These are phyloP conservation scores for Chrysaora quinquecirrha DNA, from an alignment of 30 jellyfish, hydroid and myxozoan genomes.

Conservation along the genomic window DNA sequence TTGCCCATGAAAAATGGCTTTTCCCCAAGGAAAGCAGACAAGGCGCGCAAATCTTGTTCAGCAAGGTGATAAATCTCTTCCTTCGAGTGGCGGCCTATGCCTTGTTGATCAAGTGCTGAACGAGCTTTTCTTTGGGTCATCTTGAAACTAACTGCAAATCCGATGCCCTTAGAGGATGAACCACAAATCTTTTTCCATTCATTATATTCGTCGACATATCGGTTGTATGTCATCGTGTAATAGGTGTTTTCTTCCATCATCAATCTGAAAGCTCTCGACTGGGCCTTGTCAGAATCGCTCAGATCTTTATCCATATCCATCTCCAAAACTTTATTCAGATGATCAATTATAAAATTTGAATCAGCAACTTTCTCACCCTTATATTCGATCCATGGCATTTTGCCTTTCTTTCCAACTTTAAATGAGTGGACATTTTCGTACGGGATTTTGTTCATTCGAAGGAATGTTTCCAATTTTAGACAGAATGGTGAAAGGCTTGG, in stretches of 20 bases:
- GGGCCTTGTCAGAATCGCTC: conserved; percentile 78
- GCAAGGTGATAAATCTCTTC: conserved; percentile 92
- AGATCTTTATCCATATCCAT: conserved; percentile 81
- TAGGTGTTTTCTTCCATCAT: conserved; percentile 86
- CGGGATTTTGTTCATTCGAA: conserved; percentile 93
- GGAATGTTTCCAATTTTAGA: conserved; percentile 90
- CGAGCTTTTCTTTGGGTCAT: conserved; percentile 86
- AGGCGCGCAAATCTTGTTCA: conserved; percentile 85
- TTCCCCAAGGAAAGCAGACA: conserved; percentile 86
- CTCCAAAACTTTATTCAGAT: conserved; percentile 79
- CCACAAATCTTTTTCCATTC: conserved; percentile 81
- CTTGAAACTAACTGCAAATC: conserved; percentile 74
- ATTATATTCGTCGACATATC: conserved; percentile 75
- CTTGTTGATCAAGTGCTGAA: conserved; percentile 82
- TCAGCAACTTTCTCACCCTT: conserved; percentile 91
- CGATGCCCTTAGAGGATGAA: conserved; percentile 75
- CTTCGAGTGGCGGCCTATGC: conserved; percentile 92
- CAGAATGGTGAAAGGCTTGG: conserved; percentile 89
- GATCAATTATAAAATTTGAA: conserved; percentile 80
- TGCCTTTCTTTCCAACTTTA: conserved; percentile 92
- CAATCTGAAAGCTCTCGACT: conserved; percentile 78
- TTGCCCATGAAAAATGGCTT: conserved; percentile 85
- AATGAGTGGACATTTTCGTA: conserved; percentile 81
- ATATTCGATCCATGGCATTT: conserved; percentile 97
- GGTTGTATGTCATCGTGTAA: conserved; percentile 65